phyloP scores from a whole-genome alignment of 2,113 vertebrate species.

The Damaliscus lunatus region DNA sequence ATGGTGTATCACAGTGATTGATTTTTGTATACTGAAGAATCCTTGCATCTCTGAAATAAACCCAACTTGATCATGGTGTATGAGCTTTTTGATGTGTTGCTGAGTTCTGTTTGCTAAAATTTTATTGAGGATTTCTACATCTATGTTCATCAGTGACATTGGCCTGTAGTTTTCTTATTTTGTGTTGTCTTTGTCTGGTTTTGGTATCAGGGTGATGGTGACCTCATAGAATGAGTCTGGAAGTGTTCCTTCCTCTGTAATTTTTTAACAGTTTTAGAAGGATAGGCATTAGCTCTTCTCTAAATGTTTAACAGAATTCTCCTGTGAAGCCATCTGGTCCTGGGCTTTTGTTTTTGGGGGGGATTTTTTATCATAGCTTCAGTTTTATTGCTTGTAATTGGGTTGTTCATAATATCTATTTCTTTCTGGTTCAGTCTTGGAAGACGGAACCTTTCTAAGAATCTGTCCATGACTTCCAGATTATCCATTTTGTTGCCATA shows the following conservation, averaged over 20 bases:
- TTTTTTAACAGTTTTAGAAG: neutral
- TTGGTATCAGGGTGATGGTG: neutral
- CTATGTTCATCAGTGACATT: neutral
- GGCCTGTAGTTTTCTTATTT: neutral
- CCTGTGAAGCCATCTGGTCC: neutral
- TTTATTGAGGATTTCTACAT: neutral
- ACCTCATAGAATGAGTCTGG: neutral
- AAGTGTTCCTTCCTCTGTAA: neutral
- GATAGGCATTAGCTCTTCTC: neutral
- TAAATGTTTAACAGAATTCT: neutral
- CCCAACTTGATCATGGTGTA: neutral
- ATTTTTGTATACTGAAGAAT: neutral
- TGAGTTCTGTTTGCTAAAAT: neutral
- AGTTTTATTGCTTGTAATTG: neutral
- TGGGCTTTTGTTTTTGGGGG: neutral
- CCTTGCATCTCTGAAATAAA: neutral
- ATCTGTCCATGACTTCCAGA: neutral
- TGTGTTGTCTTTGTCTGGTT: neutral
- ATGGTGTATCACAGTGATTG: neutral
- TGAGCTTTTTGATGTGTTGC: neutral
- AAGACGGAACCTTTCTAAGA: neutral
- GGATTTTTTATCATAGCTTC: neutral
- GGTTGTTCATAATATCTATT: neutral
- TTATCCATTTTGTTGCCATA: neutral
- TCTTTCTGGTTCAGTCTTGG: neutral